These are phyloP conservation scores for Leptura quadrifasciata DNA, from an alignment of 2,888 invertebrate genomes.

Conservation along the genomic window DNA sequence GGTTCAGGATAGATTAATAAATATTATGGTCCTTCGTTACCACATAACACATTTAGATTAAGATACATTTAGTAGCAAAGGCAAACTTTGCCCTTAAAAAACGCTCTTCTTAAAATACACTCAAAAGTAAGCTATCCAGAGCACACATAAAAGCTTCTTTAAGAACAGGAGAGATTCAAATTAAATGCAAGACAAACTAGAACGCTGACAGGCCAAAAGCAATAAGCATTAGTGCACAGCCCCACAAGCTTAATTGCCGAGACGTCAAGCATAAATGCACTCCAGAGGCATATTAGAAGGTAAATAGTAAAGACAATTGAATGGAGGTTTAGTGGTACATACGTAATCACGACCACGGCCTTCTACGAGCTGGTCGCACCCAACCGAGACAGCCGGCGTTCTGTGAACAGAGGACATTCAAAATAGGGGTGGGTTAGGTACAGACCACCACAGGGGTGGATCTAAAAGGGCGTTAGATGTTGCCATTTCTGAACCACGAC, in stretches of 20 bases:
- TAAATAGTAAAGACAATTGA: constrained; percentile 15
- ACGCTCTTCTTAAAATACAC: background rate
- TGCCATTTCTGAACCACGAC: constrained; percentile 33
- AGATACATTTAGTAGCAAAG: too few species aligned
- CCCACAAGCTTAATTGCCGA: constrained; percentile 13
- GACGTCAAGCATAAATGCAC: constrained; percentile 9
- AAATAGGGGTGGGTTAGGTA: constrained; percentile 23
- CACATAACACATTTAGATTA: too few species aligned
- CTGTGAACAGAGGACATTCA: constrained; percentile 79
- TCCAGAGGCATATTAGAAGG: constrained; percentile 17
- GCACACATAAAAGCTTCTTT: constrained; percentile 3
- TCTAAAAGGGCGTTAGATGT: background rate
- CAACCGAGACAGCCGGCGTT: constrained; percentile 94
- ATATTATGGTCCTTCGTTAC: too few species aligned
- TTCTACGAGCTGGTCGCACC: constrained; percentile 87
- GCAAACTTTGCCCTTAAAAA: too few species aligned
- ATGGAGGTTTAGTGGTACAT: constrained; percentile 55
- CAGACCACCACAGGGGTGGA: constrained; percentile 19
- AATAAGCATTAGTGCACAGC: background rate
- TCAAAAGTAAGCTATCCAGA: background rate
- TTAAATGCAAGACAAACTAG: background rate
- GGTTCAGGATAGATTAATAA: too few species aligned
- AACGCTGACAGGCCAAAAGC: constrained; percentile 17
- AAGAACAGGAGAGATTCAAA: background rate
- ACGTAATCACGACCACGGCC: constrained; percentile 60